Conservation (phyloP, 2,797 vertebrate genomes). For the Eupleurogrammus muticus region DNA sequence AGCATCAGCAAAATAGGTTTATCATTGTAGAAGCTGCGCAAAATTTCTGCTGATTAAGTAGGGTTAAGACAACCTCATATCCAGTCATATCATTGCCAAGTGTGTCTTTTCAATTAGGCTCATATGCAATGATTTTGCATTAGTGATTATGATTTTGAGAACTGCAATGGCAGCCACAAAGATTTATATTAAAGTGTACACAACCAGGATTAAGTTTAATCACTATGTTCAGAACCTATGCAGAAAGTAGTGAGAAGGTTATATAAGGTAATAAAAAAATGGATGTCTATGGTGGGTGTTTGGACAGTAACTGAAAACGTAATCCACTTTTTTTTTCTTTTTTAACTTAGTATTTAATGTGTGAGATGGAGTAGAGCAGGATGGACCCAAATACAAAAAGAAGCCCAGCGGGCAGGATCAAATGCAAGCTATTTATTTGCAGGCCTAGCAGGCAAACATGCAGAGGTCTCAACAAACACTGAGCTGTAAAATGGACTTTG, state of each 20-base stretch:
- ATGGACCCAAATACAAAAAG: too few relatives aligned
- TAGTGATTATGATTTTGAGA: not conserved
- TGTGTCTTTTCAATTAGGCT: constrained; percentile 10
- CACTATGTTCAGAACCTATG: not conserved
- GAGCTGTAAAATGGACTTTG: too few relatives aligned
- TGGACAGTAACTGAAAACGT: too few relatives aligned
- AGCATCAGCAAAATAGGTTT: constrained; percentile 34
- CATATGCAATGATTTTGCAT: not conserved
- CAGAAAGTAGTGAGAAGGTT: not conserved
- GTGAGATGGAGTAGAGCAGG: too few relatives aligned
- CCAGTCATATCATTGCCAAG: not conserved
- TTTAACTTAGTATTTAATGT: not conserved
- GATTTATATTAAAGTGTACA: constrained; percentile 1
- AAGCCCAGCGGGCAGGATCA: too few relatives aligned
- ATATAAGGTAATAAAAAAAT: not conserved
- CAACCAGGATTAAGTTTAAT: not conserved
- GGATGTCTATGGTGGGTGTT: too few relatives aligned
- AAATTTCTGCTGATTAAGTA: not conserved
- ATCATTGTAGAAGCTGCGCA: not conserved
- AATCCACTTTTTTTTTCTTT: too few relatives aligned
- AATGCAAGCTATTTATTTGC: too few relatives aligned
- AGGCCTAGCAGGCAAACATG: too few relatives aligned
- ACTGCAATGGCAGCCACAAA: not conserved
- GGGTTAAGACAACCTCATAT: constrained; percentile 3
- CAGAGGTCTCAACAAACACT: too few relatives aligned